Evolutionary conservation across 2,797 vertebrate genomes (phyloP).

Genomic region (Crax fasciolata): DNA sequence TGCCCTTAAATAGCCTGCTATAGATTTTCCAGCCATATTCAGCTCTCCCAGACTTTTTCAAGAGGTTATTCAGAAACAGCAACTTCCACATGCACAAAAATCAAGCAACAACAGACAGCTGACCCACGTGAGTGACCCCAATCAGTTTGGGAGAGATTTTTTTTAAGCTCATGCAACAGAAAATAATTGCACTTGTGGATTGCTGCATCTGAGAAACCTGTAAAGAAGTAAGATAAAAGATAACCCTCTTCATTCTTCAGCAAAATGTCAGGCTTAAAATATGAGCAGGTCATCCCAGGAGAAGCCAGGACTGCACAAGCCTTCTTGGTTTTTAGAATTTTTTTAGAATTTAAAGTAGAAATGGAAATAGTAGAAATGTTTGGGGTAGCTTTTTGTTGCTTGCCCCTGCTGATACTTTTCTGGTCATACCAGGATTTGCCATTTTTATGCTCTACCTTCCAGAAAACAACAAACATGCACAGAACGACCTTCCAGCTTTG

Average conservation of each 20-base stretch:
- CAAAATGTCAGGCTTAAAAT: not conserved
- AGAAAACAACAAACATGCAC: not conserved
- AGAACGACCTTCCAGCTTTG: not conserved
- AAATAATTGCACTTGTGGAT: not conserved
- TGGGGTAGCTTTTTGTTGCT: not conserved
- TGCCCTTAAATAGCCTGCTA: not conserved
- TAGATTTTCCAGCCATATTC: conserved; percentile 14
- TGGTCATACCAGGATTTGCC: not conserved
- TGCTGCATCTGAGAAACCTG: conserved; percentile 34
- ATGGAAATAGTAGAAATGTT: accelerated
- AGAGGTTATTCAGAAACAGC: not conserved
- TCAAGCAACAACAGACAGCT: not conserved
- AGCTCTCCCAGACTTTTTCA: not conserved
- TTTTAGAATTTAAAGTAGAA: not conserved
- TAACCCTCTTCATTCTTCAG: not conserved
- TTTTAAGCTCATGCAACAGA: too few relatives aligned
- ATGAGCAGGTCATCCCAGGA: not conserved
- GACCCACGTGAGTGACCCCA: accelerated
- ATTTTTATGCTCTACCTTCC: not conserved
- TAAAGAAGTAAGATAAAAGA: not conserved
- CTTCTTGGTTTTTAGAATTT: not conserved
- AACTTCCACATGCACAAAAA: not conserved
- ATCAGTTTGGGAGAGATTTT: accelerated
- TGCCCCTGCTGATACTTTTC: not conserved
- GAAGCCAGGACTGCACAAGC: accelerated